These are phyloP conservation scores for Mimas tiliae DNA, from an alignment of 2,888 invertebrate genomes.

Conservation along the genomic window DNA sequence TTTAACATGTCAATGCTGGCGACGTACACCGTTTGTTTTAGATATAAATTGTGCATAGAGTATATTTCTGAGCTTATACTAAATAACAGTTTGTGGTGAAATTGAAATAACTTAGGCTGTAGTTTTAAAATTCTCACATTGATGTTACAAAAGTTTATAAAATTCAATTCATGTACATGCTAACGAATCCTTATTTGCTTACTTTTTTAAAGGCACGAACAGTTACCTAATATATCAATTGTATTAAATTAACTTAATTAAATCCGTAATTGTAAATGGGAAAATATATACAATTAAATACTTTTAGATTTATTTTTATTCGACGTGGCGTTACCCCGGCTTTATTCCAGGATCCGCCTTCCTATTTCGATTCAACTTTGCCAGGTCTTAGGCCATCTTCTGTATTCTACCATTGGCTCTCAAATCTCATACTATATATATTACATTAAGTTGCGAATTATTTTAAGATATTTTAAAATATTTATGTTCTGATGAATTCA, in stretches of 20 bases:
- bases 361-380: too few species aligned
- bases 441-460: too few species aligned
- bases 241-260: not conserved
- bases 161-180: not conserved
- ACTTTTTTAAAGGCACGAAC: not conserved
- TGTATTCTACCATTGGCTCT: too few species aligned
- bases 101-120: constrained; percentile 1
- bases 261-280: not conserved
- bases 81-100: not conserved
- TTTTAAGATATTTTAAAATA: too few species aligned
- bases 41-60: constrained; percentile 4
- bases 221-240: not conserved
- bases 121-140: constrained; percentile 2
- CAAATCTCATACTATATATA: too few species aligned
- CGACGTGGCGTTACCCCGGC: not conserved
- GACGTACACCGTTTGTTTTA: constrained; percentile 37
- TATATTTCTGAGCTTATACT: not conserved
- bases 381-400: too few species aligned
- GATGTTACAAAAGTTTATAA: constrained; percentile 8
- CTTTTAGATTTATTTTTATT: not conserved
- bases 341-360: too few species aligned
- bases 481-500: too few species aligned
- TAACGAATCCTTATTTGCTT: not conserved
- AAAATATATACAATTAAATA: not conserved
- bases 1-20: constrained; percentile 51